These are phyloP conservation scores for Lithosia quadra DNA, from an alignment of 2,888 invertebrate genomes.

Conservation along the genomic window DNA sequence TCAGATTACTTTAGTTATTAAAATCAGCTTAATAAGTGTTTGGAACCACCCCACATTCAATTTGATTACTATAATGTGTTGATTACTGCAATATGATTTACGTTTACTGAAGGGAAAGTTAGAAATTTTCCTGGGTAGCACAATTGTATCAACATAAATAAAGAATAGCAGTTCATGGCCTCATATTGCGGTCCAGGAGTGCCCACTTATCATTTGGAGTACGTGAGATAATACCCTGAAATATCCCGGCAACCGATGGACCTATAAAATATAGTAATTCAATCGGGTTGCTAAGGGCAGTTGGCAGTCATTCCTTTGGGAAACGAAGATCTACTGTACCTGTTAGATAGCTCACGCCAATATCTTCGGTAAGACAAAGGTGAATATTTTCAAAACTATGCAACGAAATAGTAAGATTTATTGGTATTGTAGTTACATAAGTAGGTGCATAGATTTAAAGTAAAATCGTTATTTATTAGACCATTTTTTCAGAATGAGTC, in stretches of 20 bases:
- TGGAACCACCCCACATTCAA: no score
- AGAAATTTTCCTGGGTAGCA: neutral
- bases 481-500: no score
- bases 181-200: neutral
- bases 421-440: no score
- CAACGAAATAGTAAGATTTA: neutral
- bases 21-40: no score
- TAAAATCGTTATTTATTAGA: no score
- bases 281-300: constrained; percentile 10
- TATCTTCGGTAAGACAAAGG: neutral
- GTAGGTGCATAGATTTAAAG: no score
- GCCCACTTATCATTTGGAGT: neutral
- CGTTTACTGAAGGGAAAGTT: no score
- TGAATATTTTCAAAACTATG: neutral
- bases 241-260: constrained; percentile 7
- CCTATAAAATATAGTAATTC: constrained; percentile 15
- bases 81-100: no score
- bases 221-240: constrained; percentile 16
- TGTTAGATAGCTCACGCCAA: neutral
- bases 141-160: neutral
- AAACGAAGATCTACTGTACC: neutral
- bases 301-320: constrained; percentile 11
- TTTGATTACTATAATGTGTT: no score
- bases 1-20: no score
- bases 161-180: neutral